Evolutionary conservation across 1,140 invertebrate genomes (phyloP), one percentile per base, ranked within the genome.

Genomic region (Papilio aristodemus): DNA sequence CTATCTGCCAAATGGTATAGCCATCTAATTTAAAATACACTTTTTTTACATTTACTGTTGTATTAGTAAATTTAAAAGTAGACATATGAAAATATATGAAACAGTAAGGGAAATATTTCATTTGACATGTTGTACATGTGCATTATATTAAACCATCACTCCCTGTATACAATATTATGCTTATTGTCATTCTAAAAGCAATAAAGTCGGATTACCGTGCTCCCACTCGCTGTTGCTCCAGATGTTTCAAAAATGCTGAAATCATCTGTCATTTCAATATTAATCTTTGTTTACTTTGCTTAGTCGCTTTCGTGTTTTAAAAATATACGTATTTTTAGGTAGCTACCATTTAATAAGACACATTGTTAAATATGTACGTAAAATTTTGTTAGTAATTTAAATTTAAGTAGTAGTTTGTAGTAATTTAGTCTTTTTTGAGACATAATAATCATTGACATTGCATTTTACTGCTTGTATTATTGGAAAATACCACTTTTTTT

Each of bases 121-220:
- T 54, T 54, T 54, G 41, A 43, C 41, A 43, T 43, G 41, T 43
- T 17, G 19, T 17, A 54, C 46, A 54, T 54, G 19, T 54, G 46
- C 19, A 54, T 54, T 25, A 54, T 54, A 25, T 54, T 54, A 11
- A 54, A 54, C 17, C 17, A 9, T 54, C 46, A 19, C 14, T 54
- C 17, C 46, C 19, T 17, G 46, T 54, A 22, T 19, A 54, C 46
- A 54, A 54, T 54, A 54, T 54, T 38, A 62, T 62, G 32, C 59
- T 37, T 38, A 38, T 38, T 38, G 27, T 62, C 59, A 62, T 62
- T 62, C 59, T 62, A 62, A 62, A 62, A 62, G 59, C 36, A 62
- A 62, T 62, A 62, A 62, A 36, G 32, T 14, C 14, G 32, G 59
- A 62, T 62, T 38, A 62, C 59, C 4, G 36, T 37, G 13, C 17